These are phyloP conservation scores for Ceratotherium simum DNA, from an alignment of 2,113 vertebrate species.

Conservation along the genomic window DNA sequence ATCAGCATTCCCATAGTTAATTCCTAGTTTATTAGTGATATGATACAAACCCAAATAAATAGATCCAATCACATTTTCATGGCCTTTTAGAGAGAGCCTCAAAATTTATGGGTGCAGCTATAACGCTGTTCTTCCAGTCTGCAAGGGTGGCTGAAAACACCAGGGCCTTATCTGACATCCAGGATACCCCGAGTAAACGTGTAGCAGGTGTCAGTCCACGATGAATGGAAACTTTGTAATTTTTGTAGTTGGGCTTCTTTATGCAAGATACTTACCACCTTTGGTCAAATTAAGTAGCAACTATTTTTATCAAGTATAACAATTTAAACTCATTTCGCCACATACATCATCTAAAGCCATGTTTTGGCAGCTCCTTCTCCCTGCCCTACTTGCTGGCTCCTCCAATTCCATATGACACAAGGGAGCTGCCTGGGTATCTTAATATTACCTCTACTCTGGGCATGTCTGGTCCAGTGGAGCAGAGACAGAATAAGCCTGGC, in stretches of 20 bases:
- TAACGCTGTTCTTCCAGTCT: no score
- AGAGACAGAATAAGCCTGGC: not conserved
- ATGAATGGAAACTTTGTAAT: not conserved
- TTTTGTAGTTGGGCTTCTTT: not conserved
- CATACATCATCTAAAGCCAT: not conserved
- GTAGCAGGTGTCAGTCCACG: accelerated
- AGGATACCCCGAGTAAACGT: not conserved
- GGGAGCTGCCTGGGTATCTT: not conserved
- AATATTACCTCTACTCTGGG: not conserved
- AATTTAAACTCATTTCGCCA: not conserved
- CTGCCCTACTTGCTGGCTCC: not conserved
- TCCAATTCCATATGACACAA: not conserved
- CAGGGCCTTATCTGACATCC: accelerated
- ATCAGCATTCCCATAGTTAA: not conserved
- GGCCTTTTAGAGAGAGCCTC: not conserved
- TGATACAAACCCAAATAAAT: not conserved
- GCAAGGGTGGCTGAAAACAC: not conserved
- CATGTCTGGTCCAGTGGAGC: no score
- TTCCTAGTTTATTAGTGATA: not conserved
- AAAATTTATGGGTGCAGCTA: not conserved
- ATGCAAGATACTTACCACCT: not conserved
- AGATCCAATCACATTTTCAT: not conserved
- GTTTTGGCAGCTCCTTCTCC: not conserved
- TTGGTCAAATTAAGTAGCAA: not conserved
- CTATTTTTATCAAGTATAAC: not conserved